Evolutionary conservation across 2,888 invertebrate species (phyloP), one percentile per base, ranked within the genome.

Genomic region (Ypsolopha scabrella): DNA sequence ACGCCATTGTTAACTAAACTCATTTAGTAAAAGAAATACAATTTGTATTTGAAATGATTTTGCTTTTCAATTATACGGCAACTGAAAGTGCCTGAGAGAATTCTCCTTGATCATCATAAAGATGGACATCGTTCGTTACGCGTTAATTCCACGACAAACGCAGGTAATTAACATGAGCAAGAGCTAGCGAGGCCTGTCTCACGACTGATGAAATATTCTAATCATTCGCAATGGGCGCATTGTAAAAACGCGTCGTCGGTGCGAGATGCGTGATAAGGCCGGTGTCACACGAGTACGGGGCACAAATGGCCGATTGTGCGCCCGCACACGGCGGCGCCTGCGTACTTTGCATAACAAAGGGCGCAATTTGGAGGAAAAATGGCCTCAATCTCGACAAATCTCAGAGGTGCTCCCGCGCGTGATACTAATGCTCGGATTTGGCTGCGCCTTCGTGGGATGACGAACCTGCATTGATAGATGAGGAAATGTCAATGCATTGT

Each of bases 321-420:
- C 70, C 85, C 85, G 83, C 85, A 86, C 85, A 86, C 83, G 75
- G 83, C 75, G 83, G 83, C 75, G 83, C 73, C 65, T 68, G 72
- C 79, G 77, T 81, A 78, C 82, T 85, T 83, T 83, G 85, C 85
- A 83, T 85, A 80, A 86, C 83, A 86, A 86, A 85, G 79, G 75
- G 71, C 71, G 81, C 82, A 86, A 83, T 86, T 86, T 83, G 83
- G 83, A 80, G 69, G 82, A 80, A 81, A 85, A 83, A 86, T 83
- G 80, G 77, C 64, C 70, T 61, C 81, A 78, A 81, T 81, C 80
- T 77, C 64, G 66, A 65, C 63, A 67, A 68, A 76, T 77, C 77
- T 79, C 69, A 64, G 61, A 36, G 11, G 38, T 47, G 44, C 41
- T 56, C 67, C 60, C 58, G 70, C 68, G 68, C 61, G 59, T 38